A percentile compares a stretch with the other conserved stretches of the same genome.
These are phyloP conservation scores for Siderastrea siderea DNA, from an alignment of 92 coral and sea anemone species.

Conservation along the genomic window DNA sequence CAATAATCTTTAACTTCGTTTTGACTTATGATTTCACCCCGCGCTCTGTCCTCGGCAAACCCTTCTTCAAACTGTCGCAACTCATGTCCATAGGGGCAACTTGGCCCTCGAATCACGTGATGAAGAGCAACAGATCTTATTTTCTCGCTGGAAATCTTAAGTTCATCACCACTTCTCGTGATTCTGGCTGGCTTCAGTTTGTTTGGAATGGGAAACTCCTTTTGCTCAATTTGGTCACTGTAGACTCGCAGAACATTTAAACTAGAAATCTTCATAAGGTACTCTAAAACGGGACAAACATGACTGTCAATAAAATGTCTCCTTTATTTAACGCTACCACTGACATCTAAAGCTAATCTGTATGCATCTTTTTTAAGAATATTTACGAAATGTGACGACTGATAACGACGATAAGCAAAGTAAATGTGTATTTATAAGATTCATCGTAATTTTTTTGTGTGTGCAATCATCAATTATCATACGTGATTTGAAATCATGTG, in stretches of 20 bases:
- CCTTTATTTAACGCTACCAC: no score
- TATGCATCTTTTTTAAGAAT: no score
- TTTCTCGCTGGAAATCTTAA: conserved; percentile 55
- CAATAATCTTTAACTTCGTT: conserved; percentile 49
- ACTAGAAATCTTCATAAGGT: conserved; percentile 72
- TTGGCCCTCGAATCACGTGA: conserved; percentile 77
- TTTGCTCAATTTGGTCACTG: conserved; percentile 71
- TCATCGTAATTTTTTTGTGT: no score
- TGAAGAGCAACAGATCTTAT: conserved; percentile 76
- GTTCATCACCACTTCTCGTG: conserved; percentile 58
- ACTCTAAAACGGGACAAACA: conserved; percentile 54
- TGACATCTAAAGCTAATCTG: no score
- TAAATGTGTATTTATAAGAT: no score
- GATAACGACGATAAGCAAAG: no score
- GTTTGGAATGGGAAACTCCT: conserved; percentile 90
- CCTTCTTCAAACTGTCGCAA: conserved; percentile 52
- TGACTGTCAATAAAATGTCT: background rate
- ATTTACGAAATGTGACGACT: no score
- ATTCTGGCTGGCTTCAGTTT: conserved; percentile 45
- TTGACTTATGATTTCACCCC: conserved; percentile 2
- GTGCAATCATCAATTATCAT: no score
- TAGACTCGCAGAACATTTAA: conserved; percentile 86
- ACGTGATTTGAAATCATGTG: no score
- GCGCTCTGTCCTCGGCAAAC: conserved; percentile 35
- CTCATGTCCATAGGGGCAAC: conserved; percentile 47